phyloP scores from a whole-genome alignment of 2,888 invertebrate genomes.

The Mesoligia furuncula region DNA sequence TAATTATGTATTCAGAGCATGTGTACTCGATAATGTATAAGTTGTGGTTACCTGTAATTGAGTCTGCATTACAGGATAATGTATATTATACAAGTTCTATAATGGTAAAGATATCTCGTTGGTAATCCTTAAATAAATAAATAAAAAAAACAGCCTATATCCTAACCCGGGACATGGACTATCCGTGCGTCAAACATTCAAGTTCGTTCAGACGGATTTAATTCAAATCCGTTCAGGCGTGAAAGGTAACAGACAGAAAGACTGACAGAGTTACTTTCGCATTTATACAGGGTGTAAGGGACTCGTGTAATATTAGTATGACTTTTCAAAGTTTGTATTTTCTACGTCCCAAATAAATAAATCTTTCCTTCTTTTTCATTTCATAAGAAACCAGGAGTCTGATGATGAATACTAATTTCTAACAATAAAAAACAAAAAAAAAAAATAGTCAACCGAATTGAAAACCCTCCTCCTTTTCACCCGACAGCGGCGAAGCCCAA shows the following conservation, averaged over 20 bases:
- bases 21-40: too few relatives aligned
- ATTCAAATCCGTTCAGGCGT: not conserved
- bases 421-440: not conserved
- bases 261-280: not conserved
- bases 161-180: not conserved
- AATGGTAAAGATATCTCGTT: too few relatives aligned
- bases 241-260: not conserved
- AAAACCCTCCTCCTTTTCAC: too few relatives aligned
- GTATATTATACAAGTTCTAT: too few relatives aligned
- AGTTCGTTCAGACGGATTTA: not conserved
- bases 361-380: not conserved
- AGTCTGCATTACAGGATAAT: too few relatives aligned
- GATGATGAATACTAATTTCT: not conserved
- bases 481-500: too few relatives aligned
- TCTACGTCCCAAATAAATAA: not conserved
- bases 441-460: too few relatives aligned
- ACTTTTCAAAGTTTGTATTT: not conserved
- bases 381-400: not conserved
- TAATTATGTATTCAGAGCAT: too few relatives aligned
- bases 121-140: too few relatives aligned
- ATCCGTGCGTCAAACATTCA: not conserved
- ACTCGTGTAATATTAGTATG: not conserved
- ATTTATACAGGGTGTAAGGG: not conserved
- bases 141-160: not conserved
- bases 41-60: too few relatives aligned